phyloP scores from a whole-genome alignment of 2,797 vertebrate species.

The Phrynocephalus guinanensis region DNA sequence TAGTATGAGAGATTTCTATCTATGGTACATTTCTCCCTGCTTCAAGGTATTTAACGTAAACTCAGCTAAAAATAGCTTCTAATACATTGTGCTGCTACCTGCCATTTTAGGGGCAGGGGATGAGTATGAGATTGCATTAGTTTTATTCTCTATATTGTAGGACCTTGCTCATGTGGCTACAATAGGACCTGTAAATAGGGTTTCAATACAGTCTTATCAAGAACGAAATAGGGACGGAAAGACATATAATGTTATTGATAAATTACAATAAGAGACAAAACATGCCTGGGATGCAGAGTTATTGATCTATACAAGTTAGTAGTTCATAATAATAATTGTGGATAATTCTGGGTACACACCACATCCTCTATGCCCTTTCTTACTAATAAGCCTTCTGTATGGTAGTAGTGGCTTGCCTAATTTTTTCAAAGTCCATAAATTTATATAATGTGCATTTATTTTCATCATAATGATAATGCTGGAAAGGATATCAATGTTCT shows the following conservation, averaged over 20 bases:
- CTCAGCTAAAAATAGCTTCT: neutral
- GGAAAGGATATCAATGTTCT: too few relatives aligned
- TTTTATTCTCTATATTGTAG: constrained; percentile 5
- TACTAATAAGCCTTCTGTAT: too few relatives aligned
- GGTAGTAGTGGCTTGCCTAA: too few relatives aligned
- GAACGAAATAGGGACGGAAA: neutral
- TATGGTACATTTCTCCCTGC: neutral
- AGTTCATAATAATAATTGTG: neutral
- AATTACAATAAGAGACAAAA: neutral
- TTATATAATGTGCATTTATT: too few relatives aligned
- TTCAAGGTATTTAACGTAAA: constrained; percentile 6
- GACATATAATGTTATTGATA: neutral
- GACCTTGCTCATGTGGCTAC: neutral
- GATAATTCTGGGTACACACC: neutral
- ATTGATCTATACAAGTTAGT: neutral
- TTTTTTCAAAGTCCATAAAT: too few relatives aligned
- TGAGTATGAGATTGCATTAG: constrained; percentile 2
- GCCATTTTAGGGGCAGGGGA: neutral
- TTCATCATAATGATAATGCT: too few relatives aligned
- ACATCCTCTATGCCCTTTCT: too few relatives aligned
- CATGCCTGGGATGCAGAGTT: neutral
- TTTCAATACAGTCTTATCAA: neutral
- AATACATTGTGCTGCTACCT: neutral
- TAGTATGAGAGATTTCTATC: constrained; percentile 35
- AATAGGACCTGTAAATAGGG: neutral